phyloP scores from a whole-genome alignment of 2,113 vertebrate species.

The Amphiprion percula region DNA sequence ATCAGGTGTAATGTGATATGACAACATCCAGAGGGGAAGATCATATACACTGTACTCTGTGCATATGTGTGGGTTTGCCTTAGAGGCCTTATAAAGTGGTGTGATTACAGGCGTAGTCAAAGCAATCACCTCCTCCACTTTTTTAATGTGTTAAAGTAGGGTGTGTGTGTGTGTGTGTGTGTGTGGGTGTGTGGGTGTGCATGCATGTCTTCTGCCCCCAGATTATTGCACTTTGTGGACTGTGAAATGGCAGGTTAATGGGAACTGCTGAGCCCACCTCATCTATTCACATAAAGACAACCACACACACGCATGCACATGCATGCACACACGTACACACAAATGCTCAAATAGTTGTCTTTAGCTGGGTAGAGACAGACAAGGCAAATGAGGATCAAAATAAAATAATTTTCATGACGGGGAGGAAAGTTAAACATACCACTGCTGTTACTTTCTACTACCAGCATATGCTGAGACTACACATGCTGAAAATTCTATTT shows the following conservation, averaged over 20 bases:
- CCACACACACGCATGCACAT: not conserved
- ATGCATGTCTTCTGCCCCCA: constrained; percentile 16
- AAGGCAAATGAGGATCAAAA: constrained; percentile 21
- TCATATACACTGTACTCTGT: constrained; percentile 6
- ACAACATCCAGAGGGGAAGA: constrained; percentile 43
- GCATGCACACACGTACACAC: not conserved
- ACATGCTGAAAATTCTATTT: too few relatives aligned
- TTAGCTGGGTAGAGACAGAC: not conserved
- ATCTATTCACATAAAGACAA: constrained; percentile 50
- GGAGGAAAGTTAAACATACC: not conserved
- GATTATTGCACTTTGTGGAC: constrained; percentile 71
- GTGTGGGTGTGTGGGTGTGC: constrained; percentile 6
- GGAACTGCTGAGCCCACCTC: constrained; percentile 32
- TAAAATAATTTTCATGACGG: constrained; percentile 16
- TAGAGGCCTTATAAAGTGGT: constrained; percentile 35
- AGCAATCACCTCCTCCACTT: constrained; percentile 56
- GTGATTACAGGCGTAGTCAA: constrained; percentile 66
- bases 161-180: constrained; percentile 7
- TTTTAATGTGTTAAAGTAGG: constrained; percentile 30
- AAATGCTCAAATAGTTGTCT: not conserved
- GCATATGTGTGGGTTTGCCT: constrained; percentile 8
- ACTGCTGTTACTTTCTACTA: too few relatives aligned
- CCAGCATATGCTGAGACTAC: too few relatives aligned
- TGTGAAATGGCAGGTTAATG: constrained; percentile 74
- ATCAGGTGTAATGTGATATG: constrained; percentile 46